Evolutionary conservation across 2,888 invertebrate species (phyloP).

Genomic region (Lordiphosa fenestrarum): DNA sequence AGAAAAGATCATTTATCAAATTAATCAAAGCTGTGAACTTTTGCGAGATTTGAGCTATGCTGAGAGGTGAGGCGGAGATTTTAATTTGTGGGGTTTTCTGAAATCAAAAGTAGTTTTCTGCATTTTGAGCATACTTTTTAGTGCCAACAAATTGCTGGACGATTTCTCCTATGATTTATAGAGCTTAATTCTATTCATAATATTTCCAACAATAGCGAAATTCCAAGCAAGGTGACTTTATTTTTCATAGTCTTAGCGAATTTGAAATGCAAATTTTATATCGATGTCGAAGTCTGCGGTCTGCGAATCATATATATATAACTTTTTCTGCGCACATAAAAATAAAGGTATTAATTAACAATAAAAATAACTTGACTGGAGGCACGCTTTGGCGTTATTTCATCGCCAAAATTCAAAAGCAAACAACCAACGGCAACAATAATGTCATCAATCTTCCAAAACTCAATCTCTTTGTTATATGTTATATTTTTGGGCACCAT

Average conservation of each 20-base stretch:
- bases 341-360: slow-evolving; percentile 71
- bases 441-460: slow-evolving; percentile 55
- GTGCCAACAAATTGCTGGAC: too few relatives aligned
- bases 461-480: slow-evolving; percentile 43
- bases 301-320: slow-evolving; percentile 27
- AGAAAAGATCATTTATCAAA: slow-evolving; percentile 13
- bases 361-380: slow-evolving; percentile 68
- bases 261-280: slow-evolving; percentile 70
- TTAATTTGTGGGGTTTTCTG: too few relatives aligned
- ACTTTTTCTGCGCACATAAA: slow-evolving; percentile 49
- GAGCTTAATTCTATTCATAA: slow-evolving; percentile 21
- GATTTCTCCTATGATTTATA: slow-evolving; percentile 40
- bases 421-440: slow-evolving; percentile 23
- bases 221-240: slow-evolving; percentile 75
- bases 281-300: slow-evolving; percentile 31
- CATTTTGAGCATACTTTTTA: too few relatives aligned
- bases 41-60: too few relatives aligned
- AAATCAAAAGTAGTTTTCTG: too few relatives aligned
- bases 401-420: slow-evolving; percentile 36
- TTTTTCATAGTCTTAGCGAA: slow-evolving; percentile 52
- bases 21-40: slow-evolving; percentile 2
- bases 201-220: slow-evolving; percentile 49
- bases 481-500: slow-evolving; percentile 70
- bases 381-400: slow-evolving; percentile 73
- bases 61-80: too few relatives aligned